Percentiles rank a stretch among this genome's conserved stretches.
Conservation (phyloP, 2,888 invertebrate genomes). For the Drosophila recens region DNA sequence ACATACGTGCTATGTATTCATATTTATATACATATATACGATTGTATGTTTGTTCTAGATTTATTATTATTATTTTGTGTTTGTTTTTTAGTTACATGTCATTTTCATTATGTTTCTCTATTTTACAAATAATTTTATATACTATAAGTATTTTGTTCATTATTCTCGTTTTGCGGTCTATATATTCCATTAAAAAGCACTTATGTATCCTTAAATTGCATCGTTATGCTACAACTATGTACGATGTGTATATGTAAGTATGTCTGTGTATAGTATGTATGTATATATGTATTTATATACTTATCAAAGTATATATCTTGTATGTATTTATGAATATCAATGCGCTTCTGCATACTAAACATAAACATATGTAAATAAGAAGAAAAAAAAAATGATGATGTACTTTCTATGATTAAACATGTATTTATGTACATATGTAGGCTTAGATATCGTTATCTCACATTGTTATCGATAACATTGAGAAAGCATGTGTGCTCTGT, state of each 20-base stretch:
- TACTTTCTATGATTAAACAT: constrained; percentile 13
- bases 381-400: constrained; percentile 1
- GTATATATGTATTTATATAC: constrained; percentile 15
- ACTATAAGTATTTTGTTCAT: constrained; percentile 44
- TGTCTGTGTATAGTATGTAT: constrained; percentile 14
- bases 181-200: constrained; percentile 77
- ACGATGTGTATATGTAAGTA: constrained; percentile 16
- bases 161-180: constrained; percentile 67
- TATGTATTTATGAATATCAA: constrained; percentile 15
- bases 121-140: constrained; percentile 56
- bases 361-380: constrained; percentile 3
- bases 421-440: not conserved
- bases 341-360: no score
- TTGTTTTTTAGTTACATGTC: no score
- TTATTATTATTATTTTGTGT: not conserved
- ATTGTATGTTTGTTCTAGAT: constrained; percentile 6
- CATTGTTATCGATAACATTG: constrained; percentile 33
- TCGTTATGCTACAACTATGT: constrained; percentile 40
- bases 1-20: constrained; percentile 20
- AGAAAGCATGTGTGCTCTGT: constrained; percentile 26
- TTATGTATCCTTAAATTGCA: constrained; percentile 67
- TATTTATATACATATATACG: constrained; percentile 15
- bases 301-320: constrained; percentile 6
- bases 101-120: constrained; percentile 14
- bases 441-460: constrained; percentile 13